phyloP scores from a whole-genome alignment of 2,113 vertebrate species.

The Chaenocephalus aceratus region DNA sequence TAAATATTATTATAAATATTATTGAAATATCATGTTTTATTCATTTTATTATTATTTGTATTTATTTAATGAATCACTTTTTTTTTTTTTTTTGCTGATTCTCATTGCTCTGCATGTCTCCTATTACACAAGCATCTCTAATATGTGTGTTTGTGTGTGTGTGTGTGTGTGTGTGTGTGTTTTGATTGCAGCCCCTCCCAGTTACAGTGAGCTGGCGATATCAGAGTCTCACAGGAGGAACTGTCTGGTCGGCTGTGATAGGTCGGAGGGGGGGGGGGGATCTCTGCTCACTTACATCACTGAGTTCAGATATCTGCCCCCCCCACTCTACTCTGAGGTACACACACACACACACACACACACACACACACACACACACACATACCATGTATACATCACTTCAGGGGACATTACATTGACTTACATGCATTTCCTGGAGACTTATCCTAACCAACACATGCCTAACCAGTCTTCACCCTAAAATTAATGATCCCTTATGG shows the following conservation, averaged over 20 bases:
- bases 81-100: too few species aligned
- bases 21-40: too few species aligned
- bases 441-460: too few species aligned
- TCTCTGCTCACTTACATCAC: constrained; percentile 95
- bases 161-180: too few species aligned
- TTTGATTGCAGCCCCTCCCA: constrained; percentile 85
- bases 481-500: too few species aligned
- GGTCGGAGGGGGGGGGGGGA: constrained; percentile 80
- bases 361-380: not conserved
- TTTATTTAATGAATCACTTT: too few species aligned
- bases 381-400: not conserved
- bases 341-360: constrained; percentile 16
- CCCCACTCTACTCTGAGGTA: constrained; percentile 97
- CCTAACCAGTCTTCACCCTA: too few species aligned
- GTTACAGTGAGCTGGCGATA: constrained; percentile 93
- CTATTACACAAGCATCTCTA: not conserved
- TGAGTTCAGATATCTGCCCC: constrained; percentile 96
- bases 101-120: not conserved
- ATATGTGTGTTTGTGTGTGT: not conserved
- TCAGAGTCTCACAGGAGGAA: constrained; percentile 91
- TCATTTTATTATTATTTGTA: too few species aligned
- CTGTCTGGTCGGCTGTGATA: constrained; percentile 82
- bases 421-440: too few species aligned
- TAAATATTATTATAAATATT: too few species aligned
- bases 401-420: too few species aligned